These are phyloP conservation scores for Pollicipes pollicipes DNA, from an alignment of 1,140 invertebrate genomes.

Conservation along the genomic window DNA sequence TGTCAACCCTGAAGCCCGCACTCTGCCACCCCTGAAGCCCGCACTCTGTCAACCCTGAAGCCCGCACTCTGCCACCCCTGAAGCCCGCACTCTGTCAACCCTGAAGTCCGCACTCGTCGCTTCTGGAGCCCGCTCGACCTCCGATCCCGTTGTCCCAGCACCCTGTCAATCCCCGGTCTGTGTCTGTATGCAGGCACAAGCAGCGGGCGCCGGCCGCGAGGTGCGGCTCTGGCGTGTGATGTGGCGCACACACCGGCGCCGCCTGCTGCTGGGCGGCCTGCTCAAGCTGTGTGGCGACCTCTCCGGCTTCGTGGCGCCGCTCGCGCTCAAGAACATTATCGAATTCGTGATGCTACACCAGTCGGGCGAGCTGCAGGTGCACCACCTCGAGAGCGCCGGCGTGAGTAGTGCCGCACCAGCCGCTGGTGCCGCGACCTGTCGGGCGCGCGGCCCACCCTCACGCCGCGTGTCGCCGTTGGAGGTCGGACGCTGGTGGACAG, in stretches of 20 bases:
- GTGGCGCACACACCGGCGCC: constrained; percentile 46
- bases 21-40: too few relatives aligned
- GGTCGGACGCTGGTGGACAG: too few relatives aligned
- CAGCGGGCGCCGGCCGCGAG: constrained; percentile 12
- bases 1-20: too few relatives aligned
- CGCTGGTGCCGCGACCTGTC: too few relatives aligned
- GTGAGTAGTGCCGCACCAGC: constrained; percentile 9
- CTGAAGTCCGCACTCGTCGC: background rate
- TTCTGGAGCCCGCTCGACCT: background rate
- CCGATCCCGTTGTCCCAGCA: too few relatives aligned
- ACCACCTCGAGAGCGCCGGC: constrained; percentile 7
- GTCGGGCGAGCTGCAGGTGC: constrained; percentile 4
- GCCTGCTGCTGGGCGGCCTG: constrained; percentile 49
- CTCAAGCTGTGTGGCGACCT: constrained; percentile 59
- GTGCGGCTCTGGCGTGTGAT: constrained; percentile 44
- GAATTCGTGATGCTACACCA: constrained; percentile 36
- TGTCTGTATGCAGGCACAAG: constrained; percentile 17
- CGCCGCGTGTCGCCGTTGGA: too few relatives aligned
- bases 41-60: too few relatives aligned
- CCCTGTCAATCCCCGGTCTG: background rate
- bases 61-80: too few relatives aligned
- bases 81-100: too few relatives aligned
- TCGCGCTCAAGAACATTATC: constrained; percentile 54
- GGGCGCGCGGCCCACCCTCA: too few relatives aligned
- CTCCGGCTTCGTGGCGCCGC: constrained; percentile 50